A percentile compares a stretch with the other conserved stretches of the same genome.
Conservation (phyloP, 2,113 vertebrate species). For the Eudyptes chrysolophus region DNA sequence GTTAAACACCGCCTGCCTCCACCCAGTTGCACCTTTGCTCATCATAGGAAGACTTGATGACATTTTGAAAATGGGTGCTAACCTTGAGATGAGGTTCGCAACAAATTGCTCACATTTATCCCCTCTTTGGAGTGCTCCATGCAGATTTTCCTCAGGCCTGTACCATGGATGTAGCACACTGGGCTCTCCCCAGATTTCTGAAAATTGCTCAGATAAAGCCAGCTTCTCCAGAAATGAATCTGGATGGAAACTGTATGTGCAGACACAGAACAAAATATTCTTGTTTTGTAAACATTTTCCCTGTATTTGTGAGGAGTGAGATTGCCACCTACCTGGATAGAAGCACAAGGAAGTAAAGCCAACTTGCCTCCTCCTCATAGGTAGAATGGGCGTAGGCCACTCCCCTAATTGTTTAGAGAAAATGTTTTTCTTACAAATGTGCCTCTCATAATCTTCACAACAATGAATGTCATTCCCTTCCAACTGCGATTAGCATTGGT, state of each 20-base stretch:
- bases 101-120: neutral
- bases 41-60: neutral
- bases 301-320: neutral
- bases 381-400: neutral
- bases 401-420: neutral
- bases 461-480: neutral
- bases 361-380: neutral
- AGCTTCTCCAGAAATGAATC: neutral
- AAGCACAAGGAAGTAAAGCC: neutral
- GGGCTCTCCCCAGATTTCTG: neutral
- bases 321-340: neutral
- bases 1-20: neutral
- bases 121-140: neutral
- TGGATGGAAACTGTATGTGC: neutral
- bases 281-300: neutral
- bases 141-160: neutral
- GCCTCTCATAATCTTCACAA: neutral
- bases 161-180: neutral
- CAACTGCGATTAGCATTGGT: neutral
- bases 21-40: neutral
- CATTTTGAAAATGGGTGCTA: neutral
- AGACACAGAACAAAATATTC: neutral
- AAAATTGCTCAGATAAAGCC: neutral
- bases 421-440: neutral
- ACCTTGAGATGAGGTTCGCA: neutral